A percentile compares a stretch with the other conserved stretches of the same genome.
These are phyloP conservation scores for Hemiprocne comata DNA, from an alignment of 2,113 vertebrate species.

Conservation along the genomic window DNA sequence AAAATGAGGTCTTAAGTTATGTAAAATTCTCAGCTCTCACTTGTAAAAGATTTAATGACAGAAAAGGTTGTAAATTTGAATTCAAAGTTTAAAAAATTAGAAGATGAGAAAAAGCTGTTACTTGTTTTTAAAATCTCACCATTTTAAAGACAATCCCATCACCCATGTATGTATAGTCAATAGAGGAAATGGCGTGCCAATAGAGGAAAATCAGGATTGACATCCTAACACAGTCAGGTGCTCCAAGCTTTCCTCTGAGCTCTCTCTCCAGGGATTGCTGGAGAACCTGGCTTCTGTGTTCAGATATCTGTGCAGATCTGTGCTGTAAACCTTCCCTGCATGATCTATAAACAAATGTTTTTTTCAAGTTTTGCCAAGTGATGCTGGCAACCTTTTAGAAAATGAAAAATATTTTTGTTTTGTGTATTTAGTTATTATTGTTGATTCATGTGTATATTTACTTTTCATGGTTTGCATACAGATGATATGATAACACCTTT, in stretches of 20 bases:
- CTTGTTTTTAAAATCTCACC: neutral
- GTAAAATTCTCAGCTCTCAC: neutral
- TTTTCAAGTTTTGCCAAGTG: neutral
- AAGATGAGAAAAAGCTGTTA: neutral
- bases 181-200: accelerated
- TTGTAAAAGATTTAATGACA: neutral
- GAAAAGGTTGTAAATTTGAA: neutral
- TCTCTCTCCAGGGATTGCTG: neutral
- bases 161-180: accelerated
- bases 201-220: neutral
- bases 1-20: neutral
- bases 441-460: neutral
- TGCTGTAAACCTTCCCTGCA: neutral
- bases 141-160: neutral
- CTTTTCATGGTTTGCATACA: neutral
- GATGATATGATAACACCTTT: neutral
- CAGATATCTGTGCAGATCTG: neutral
- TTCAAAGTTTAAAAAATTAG: neutral
- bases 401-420: neutral
- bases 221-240: neutral
- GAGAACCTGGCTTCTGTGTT: neutral
- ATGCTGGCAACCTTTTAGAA: neutral
- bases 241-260: neutral
- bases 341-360: neutral
- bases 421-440: neutral